Conservation (phyloP, 2,888 invertebrate genomes). For the Diploptera punctata region DNA sequence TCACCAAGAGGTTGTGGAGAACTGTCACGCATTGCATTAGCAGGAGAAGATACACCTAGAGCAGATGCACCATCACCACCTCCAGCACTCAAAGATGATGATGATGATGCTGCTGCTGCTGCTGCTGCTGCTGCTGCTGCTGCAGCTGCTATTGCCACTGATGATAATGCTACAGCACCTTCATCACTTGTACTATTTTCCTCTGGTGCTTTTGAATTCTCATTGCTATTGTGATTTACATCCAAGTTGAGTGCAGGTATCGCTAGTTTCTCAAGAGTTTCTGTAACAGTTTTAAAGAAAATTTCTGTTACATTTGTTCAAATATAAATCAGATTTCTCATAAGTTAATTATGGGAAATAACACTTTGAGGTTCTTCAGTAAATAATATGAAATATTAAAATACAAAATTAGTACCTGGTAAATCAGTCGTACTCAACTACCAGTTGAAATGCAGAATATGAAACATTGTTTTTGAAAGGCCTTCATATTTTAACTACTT, state of each 20-base stretch:
- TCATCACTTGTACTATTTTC: constrained; percentile 31
- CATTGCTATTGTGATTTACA: constrained; percentile 37
- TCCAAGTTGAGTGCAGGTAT: constrained; percentile 57
- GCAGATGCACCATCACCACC: constrained; percentile 31
- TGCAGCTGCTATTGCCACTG: no score
- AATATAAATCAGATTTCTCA: no score
- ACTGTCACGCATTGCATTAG: constrained; percentile 42
- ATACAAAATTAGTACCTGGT: no score
- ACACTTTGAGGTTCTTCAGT: no score
- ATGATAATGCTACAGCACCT: not conserved
- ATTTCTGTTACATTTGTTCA: no score
- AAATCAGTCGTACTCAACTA: no score
- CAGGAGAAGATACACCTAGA: constrained; percentile 39
- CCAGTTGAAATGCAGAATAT: no score
- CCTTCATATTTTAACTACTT: no score
- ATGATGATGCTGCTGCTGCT: not conserved
- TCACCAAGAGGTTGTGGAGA: constrained; percentile 40
- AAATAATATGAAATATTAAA: no score
- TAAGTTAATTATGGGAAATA: no score
- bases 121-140: not conserved
- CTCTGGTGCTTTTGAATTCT: constrained; percentile 5
- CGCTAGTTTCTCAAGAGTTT: constrained; percentile 57
- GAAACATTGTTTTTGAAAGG: no score
- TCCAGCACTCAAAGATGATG: constrained; percentile 33
- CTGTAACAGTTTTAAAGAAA: no score